Base-by-base conservation (phyloP, 2,888 invertebrate genomes). In the Drosophila melanocephala region DNA sequence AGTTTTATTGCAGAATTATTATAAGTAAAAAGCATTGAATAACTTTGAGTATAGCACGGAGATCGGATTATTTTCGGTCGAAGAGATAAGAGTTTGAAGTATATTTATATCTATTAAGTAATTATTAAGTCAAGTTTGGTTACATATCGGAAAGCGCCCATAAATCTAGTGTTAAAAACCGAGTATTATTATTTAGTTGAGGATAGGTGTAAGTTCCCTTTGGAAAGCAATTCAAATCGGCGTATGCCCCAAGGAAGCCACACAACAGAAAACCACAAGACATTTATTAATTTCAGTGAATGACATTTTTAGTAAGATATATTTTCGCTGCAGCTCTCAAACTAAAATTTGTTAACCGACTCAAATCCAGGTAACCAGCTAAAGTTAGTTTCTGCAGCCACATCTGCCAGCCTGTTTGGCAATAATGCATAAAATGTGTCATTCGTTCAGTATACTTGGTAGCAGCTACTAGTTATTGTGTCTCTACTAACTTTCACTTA, bases 401-500 rank as follows among this genome's bases (percentile, higher is more conserved):
- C 56, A 53, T 26, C 72, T 35, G 42, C 32, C 42, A 61, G 42
- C 37, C 52, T 57, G 42, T 65, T 65, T 64, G 57, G 59, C 71
- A 64, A 50, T 61, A 28, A 55, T 51, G 39, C 50, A 64, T n/a
- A 53, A 55, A 14, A 56, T 33, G 30, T 71, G 39, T 68, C 26
- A 44, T 42, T 53, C 26, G 14, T 35, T 53, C 58, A 33, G 68
- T 47, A 37, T 19, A 37, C 37, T 56, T 19, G 28, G 56, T 19
- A 19, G 28, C 51, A 51, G 51, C 19, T 28, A 51, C 28, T 28
- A 47, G 47, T 19, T 37, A 22, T 71, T 51, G 50, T 32, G 53
- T 42, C 69, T 61, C 60, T 64, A 28, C 56, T 30, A 72, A 80
- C 79, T 79, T 79, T 79, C 79, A 76, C 81, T 39, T 50, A n/a